Conservation (phyloP, 2,888 invertebrate species). For the Acanthosoma haemorrhoidale region DNA sequence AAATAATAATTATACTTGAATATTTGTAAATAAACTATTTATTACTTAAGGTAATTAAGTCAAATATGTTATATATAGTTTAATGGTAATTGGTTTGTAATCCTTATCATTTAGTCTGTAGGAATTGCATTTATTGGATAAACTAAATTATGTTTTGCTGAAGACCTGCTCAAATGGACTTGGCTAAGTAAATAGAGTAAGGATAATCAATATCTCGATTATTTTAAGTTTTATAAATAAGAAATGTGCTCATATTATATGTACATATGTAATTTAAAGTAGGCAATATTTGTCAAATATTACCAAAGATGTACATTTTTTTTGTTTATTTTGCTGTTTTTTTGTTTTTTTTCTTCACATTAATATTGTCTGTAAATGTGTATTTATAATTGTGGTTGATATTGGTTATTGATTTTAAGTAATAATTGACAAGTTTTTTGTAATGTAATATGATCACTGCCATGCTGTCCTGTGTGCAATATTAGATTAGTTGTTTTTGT, state of each 20-base stretch:
- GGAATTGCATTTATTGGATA: no score
- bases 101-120: neutral
- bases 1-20: neutral
- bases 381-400: neutral
- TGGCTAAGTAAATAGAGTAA: neutral
- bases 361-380: neutral
- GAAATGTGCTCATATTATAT: conserved; percentile 8
- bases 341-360: neutral
- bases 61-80: no score
- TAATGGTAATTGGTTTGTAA: neutral
- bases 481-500: neutral
- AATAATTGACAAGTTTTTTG: no score
- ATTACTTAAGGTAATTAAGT: neutral
- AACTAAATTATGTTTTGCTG: neutral
- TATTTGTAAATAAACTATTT: conserved; percentile 6
- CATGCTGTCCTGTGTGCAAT: neutral
- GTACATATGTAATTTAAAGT: neutral
- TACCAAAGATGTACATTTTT: neutral
- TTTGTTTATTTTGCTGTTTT: neutral
- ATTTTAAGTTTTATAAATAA: neutral
- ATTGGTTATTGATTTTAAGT: neutral
- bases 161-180: neutral
- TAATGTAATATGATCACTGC: neutral
- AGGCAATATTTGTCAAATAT: conserved; percentile 13
- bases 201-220: neutral